These are phyloP conservation scores for Lithophane socia DNA, from an alignment of 2,888 invertebrate species.

Conservation along the genomic window DNA sequence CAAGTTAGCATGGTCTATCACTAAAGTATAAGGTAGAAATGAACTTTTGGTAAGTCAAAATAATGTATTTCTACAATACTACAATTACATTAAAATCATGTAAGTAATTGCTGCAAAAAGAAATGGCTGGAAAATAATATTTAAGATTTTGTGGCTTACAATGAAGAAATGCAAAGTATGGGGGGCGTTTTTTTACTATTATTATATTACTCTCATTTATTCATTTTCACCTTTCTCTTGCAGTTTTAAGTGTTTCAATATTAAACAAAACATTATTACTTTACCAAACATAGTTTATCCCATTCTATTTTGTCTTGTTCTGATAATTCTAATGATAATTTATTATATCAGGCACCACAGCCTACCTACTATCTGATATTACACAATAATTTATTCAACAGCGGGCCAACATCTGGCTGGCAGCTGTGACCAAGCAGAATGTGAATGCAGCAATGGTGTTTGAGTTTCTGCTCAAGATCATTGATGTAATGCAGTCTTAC, in stretches of 20 bases:
- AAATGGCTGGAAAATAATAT: not conserved
- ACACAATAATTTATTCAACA: constrained; percentile 75
- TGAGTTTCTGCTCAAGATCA: constrained; percentile 99
- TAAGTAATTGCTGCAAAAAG: not conserved
- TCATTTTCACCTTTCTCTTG: too few species aligned
- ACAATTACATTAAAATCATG: not conserved
- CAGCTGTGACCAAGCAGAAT: constrained; percentile 99
- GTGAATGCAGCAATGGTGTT: constrained; percentile 99
- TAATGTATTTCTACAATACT: too few species aligned
- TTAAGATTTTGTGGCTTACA: not conserved
- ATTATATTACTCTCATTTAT: not conserved
- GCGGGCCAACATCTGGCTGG: constrained; percentile 99
- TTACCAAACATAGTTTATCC: not conserved
- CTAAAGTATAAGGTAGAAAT: not conserved
- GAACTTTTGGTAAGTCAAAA: not conserved
- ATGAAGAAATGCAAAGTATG: not conserved
- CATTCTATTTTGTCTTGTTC: not conserved
- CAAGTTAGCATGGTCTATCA: not conserved
- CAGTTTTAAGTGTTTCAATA: too few species aligned
- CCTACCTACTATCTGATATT: not conserved
- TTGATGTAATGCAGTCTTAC: constrained; percentile 99
- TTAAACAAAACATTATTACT: not conserved
- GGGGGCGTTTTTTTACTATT: constrained; percentile 23
- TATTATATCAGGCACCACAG: not conserved
- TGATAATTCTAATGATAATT: not conserved